Conservation (phyloP, 1,140 invertebrate genomes). For the Sesamia nonagrioides region DNA sequence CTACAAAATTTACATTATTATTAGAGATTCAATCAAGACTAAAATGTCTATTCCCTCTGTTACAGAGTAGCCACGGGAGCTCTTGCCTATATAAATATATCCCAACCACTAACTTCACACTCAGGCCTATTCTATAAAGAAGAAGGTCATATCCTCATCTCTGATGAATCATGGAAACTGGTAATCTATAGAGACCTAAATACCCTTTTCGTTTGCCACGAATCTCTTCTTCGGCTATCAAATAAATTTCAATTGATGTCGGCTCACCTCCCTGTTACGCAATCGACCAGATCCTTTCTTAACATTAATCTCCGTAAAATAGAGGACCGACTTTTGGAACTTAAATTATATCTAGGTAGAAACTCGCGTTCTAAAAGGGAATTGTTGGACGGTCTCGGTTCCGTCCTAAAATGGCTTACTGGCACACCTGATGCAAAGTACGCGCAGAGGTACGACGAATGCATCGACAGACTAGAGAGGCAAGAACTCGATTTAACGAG, state of each 20-base stretch:
- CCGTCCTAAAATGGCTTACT: slow-evolving; percentile 70
- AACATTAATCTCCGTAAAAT: slow-evolving; percentile 54
- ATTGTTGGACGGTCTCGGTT: slow-evolving; percentile 62
- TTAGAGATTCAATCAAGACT: too few relatives aligned
- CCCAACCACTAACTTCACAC: slow-evolving; percentile 19
- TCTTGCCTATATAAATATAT: slow-evolving; percentile 18
- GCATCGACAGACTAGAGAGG: slow-evolving; percentile 58
- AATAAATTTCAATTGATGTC: slow-evolving; percentile 29
- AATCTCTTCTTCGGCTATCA: slow-evolving; percentile 49
- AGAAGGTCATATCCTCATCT: slow-evolving; percentile 42
- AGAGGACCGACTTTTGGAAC: slow-evolving; percentile 23
- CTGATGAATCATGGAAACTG: slow-evolving; percentile 58
- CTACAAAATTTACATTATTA: too few relatives aligned
- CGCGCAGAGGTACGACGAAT: slow-evolving; percentile 57
- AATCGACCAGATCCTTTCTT: slow-evolving; percentile 51
- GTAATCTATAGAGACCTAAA: slow-evolving; percentile 47
- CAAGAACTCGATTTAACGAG: slow-evolving; percentile 42
- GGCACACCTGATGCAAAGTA: slow-evolving; percentile 62
- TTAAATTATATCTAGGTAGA: slow-evolving; percentile 41
- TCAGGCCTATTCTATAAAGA: slow-evolving; percentile 26
- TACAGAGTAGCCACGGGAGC: slow-evolving; percentile 15
- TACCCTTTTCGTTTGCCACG: slow-evolving; percentile 55
- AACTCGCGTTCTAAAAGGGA: slow-evolving; percentile 52
- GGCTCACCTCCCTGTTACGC: slow-evolving; percentile 12
- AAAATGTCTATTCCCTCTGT: slow-evolving; percentile 4